A percentile compares a stretch with the other conserved stretches of the same genome.
These are phyloP conservation scores for Montipora sp. DNA, from an alignment of 64 coral and sea anemone species.

Conservation along the genomic window DNA sequence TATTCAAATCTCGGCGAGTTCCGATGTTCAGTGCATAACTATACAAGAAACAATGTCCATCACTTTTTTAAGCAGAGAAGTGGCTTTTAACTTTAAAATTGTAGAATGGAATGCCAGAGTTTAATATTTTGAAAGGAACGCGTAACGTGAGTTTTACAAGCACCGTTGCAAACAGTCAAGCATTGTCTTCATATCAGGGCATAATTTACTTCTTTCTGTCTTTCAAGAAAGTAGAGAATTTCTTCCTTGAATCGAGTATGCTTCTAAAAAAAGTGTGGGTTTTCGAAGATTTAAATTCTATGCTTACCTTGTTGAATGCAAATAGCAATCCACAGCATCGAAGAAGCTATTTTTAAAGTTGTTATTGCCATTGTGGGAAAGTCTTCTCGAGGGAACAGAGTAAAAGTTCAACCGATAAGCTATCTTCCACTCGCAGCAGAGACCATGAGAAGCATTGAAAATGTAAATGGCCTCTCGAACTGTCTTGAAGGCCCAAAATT, in stretches of 20 bases:
- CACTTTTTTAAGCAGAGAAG: not conserved
- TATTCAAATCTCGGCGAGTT: too few species aligned
- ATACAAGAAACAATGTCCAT: too few species aligned
- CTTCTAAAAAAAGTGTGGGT: not conserved
- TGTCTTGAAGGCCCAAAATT: not conserved
- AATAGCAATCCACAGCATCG: slow-evolving; percentile 6
- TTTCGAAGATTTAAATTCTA: not conserved
- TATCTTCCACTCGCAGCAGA: not conserved
- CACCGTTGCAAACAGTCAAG: slow-evolving; percentile 4
- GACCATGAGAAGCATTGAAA: not conserved
- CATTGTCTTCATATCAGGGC: not conserved
- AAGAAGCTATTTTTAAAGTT: not conserved
- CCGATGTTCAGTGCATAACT: too few species aligned
- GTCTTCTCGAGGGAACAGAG: not conserved
- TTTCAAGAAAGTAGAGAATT: not conserved
- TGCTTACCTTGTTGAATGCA: slow-evolving; percentile 5
- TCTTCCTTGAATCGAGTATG: not conserved
- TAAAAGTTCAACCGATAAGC: not conserved
- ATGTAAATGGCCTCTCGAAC: not conserved
- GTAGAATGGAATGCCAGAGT: not conserved
- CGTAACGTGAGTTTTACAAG: not conserved
- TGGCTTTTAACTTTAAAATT: not conserved
- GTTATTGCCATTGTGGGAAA: not conserved
- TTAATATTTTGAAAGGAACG: not conserved
- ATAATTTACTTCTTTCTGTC: not conserved